A percentile compares a stretch with the other conserved stretches of the same genome.
phyloP scores from a whole-genome alignment of 1,140 invertebrate genomes.

The Hypothenemus hampei region DNA sequence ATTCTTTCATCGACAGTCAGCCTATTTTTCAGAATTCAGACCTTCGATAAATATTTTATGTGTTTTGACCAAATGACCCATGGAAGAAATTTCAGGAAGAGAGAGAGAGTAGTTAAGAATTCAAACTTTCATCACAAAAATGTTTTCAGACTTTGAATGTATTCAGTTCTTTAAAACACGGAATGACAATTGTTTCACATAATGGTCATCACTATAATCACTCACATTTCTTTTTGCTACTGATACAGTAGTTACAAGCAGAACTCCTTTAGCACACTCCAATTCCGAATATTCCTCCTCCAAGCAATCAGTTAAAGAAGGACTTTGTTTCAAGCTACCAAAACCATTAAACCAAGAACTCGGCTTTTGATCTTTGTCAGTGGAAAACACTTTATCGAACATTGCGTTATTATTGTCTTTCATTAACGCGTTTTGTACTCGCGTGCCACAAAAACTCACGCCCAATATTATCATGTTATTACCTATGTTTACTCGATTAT shows the following conservation, averaged over 20 bases:
- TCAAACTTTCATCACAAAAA: neutral
- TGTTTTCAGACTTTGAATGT: too few species aligned
- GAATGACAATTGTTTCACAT: neutral
- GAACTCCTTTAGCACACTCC: conserved; percentile 24
- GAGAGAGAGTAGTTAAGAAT: neutral
- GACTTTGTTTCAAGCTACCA: conserved; percentile 8
- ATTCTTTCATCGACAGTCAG: too few species aligned
- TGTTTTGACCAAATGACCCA: too few species aligned
- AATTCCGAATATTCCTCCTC: conserved; percentile 18
- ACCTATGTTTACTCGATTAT: neutral
- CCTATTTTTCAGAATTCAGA: too few species aligned
- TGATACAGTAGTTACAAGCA: conserved; percentile 34
- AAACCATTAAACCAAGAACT: conserved; percentile 2
- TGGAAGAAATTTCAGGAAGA: too few species aligned
- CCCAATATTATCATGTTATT: conserved; percentile 24
- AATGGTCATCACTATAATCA: neutral
- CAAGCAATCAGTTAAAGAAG: conserved; percentile 39
- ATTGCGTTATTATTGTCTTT: conserved; percentile 7
- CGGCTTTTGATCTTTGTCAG: too few species aligned
- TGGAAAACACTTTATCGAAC: conserved; percentile 18
- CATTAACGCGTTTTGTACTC: conserved; percentile 7
- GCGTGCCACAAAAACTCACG: conserved; percentile 24
- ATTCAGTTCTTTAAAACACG: too few species aligned
- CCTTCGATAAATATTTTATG: too few species aligned
- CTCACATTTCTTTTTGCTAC: conserved; percentile 38